phyloP scores from a whole-genome alignment of 2,113 vertebrate genomes.

The Riparia riparia region DNA sequence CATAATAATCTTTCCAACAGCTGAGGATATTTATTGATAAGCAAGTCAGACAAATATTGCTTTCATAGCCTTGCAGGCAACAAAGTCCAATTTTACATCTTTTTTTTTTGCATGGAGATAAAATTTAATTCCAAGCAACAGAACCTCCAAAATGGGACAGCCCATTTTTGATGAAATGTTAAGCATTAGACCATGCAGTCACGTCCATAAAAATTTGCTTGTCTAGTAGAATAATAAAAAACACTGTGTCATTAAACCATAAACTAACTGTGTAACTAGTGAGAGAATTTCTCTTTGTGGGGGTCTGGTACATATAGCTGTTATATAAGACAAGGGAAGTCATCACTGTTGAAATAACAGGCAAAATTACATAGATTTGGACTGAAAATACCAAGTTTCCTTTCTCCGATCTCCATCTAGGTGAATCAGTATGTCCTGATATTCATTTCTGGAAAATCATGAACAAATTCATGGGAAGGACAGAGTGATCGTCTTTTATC shows the following conservation, averaged over 20 bases:
- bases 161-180: background rate
- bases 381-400: background rate
- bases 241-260: background rate
- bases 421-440: background rate
- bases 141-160: background rate
- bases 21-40: background rate
- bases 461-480: background rate
- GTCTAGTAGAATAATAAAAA: background rate
- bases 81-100: background rate
- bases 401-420: background rate
- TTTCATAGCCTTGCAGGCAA: background rate
- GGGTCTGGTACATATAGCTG: background rate
- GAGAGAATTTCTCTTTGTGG: background rate
- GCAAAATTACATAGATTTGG: background rate
- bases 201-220: background rate
- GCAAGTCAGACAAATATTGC: background rate
- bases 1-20: background rate
- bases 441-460: background rate
- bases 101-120: background rate
- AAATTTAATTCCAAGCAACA: background rate
- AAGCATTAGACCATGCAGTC: rapidly evolving
- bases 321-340: background rate
- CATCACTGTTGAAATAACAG: background rate
- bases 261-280: background rate
- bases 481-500: background rate